Evolutionary conservation across 1,140 invertebrate species (phyloP).

Genomic region (Philaenus spumarius): DNA sequence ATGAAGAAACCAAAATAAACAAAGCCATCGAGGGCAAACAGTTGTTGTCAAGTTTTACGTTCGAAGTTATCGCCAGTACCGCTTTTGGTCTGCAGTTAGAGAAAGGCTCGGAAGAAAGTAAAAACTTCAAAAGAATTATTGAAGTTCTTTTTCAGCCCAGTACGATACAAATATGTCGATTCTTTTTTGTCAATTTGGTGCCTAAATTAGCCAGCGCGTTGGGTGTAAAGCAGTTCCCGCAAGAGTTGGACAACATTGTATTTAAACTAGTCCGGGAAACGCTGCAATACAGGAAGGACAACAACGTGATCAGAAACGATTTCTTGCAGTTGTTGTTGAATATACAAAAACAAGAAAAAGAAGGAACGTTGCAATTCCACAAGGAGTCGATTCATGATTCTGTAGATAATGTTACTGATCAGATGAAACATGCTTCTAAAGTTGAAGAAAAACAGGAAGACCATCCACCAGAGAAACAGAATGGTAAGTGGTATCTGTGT

Average conservation of each 20-base stretch:
- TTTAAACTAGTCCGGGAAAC: slow-evolving; percentile 38
- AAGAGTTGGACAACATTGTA: slow-evolving; percentile 42
- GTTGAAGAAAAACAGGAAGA: not conserved
- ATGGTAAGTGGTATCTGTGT: too few species aligned
- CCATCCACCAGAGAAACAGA: not conserved
- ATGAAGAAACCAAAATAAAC: not conserved
- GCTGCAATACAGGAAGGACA: slow-evolving; percentile 41
- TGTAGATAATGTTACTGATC: not conserved
- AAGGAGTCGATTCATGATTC: not conserved
- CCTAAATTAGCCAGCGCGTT: slow-evolving; percentile 27
- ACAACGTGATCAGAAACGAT: slow-evolving; percentile 41
- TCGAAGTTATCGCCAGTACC: slow-evolving; percentile 50
- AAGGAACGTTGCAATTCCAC: not conserved
- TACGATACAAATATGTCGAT: not conserved
- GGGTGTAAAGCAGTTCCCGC: slow-evolving; percentile 29
- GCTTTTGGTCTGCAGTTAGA: slow-evolving; percentile 42
- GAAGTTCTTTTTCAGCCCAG: not conserved
- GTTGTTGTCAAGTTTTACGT: slow-evolving; percentile 40
- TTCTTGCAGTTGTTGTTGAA: slow-evolving; percentile 46
- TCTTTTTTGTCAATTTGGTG: slow-evolving; percentile 13
- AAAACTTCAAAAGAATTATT: not conserved
- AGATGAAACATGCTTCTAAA: not conserved
- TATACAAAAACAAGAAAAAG: slow-evolving; percentile 32
- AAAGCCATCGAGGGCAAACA: not conserved
- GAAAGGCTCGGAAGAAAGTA: not conserved